These are phyloP conservation scores for Phania funesta DNA, from an alignment of 2,888 invertebrate genomes.

Conservation along the genomic window DNA sequence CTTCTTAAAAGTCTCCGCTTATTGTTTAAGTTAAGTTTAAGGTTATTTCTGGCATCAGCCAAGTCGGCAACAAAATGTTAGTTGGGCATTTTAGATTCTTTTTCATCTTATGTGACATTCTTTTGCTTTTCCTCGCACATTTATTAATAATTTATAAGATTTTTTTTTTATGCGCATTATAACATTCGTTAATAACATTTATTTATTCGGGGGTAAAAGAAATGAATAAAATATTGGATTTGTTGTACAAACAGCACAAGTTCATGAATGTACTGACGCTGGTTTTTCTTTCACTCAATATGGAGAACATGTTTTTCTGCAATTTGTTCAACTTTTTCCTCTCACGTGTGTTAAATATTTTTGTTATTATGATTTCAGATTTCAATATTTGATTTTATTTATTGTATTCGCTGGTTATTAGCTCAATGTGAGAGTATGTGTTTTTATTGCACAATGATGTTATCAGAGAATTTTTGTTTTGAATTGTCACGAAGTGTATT, in stretches of 20 bases:
- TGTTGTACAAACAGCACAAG: background rate
- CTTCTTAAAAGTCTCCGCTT: no score
- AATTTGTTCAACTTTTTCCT: background rate
- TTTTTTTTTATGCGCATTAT: background rate
- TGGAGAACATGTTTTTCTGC: constrained; percentile 22
- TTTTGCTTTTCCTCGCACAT: no score
- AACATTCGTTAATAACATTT: constrained; percentile 37
- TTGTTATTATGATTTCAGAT: background rate
- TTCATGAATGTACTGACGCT: background rate
- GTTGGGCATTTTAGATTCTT: no score
- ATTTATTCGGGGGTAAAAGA: constrained; percentile 10
- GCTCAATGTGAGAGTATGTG: background rate
- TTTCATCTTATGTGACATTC: no score
- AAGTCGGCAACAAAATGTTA: no score
- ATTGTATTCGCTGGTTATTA: no score
- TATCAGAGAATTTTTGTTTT: background rate
- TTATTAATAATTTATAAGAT: constrained; percentile 1
- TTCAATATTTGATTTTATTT: background rate
- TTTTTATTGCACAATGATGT: background rate
- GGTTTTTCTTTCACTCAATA: constrained; percentile 1
- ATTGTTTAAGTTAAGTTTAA: no score
- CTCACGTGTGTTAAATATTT: background rate
- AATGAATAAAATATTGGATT: constrained; percentile 26
- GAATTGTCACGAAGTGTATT: background rate
- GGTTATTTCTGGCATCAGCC: no score